These are phyloP conservation scores for Anarrhichthys ocellatus DNA, from an alignment of 2,113 vertebrate species.

Conservation along the genomic window DNA sequence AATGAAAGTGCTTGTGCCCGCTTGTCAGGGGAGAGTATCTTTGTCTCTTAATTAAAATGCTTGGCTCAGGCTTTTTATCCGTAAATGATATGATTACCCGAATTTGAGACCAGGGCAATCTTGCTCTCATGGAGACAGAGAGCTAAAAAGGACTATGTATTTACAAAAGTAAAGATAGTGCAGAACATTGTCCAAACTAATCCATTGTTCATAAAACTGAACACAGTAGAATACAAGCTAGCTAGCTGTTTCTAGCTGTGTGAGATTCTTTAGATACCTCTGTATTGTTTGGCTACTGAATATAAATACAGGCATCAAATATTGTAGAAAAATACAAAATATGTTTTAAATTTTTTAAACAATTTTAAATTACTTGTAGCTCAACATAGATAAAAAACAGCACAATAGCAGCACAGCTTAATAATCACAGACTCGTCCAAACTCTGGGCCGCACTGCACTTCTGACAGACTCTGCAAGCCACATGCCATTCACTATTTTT, in stretches of 20 bases:
- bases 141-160: not conserved
- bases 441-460: not conserved
- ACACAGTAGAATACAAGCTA: not conserved
- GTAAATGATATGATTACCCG: slow-evolving; percentile 54
- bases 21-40: slow-evolving; percentile 43
- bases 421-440: slow-evolving; percentile 15
- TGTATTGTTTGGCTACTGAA: not conserved
- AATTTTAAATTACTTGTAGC: not conserved
- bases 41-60: slow-evolving; percentile 63
- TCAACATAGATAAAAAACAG: slow-evolving; percentile 4
- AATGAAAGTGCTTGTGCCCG: slow-evolving; percentile 4
- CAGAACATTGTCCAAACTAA: not conserved
- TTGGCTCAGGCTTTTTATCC: slow-evolving; percentile 43
- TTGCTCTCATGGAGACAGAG: slow-evolving; percentile 18
- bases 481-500: too few relatives aligned
- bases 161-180: slow-evolving; percentile 1
- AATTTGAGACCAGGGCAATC: slow-evolving; percentile 47
- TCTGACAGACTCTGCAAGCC: slow-evolving; percentile 18
- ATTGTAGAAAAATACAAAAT: not conserved
- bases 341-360: not conserved
- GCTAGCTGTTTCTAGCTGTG: not conserved
- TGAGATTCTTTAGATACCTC: not conserved
- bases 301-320: not conserved
- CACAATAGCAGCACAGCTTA: slow-evolving; percentile 7
- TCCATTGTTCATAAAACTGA: not conserved